Base-by-base conservation (phyloP, 2,888 invertebrate genomes). In the Heterodera filipjevi region DNA sequence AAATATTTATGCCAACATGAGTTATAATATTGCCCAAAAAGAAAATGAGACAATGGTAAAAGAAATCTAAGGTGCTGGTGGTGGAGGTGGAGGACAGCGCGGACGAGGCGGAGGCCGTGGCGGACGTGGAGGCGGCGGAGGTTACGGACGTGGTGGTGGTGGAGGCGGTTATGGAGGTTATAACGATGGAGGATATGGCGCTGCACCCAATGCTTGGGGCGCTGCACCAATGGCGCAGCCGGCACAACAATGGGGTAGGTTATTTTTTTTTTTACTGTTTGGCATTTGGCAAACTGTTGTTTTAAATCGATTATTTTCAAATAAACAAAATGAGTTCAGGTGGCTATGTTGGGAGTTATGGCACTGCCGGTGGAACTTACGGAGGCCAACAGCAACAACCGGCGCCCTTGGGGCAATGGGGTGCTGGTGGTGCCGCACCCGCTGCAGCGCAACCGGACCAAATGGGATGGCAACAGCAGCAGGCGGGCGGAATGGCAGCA, bases 121-220 rank as follows among this genome's bases (percentile, higher is more conserved):
- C 10, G 33, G 68, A 30, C 27, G 68, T 3, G 27, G 64, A 14
- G 76, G 77, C 33, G 46, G 74, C 30, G 32, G 30, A 8, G 66
- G 66, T 14, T 16, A 27, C 33, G 66, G 68, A 30, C 27, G 68
- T 3, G 68, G 68, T 35, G 27, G 64, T 5, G 66, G 66, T 10
- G 78, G 76, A 10, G 77, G 78, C 6, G 78, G 78, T 16, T 77
- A 77, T 35, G 78, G 78, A 3, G 76, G 76, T 6, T 19, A 22
- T 19, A 19, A 32, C 30, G 68, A 22, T 16, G 68, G 68, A 39
- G 53, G 53, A 16, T 79, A 79, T 39, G 81, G 49, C 30, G 77
- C 46, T 66, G 81, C 79, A 8, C 53, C 79, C 16, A 74, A 68
- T 12, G 80, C 70, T 16, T 81, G 81, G 81, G 79, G 79, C 59